Evolutionary conservation across 1,140 invertebrate genomes (phyloP), one percentile per base, ranked within the genome.

Genomic region (Meloidogyne chitwoodi): DNA sequence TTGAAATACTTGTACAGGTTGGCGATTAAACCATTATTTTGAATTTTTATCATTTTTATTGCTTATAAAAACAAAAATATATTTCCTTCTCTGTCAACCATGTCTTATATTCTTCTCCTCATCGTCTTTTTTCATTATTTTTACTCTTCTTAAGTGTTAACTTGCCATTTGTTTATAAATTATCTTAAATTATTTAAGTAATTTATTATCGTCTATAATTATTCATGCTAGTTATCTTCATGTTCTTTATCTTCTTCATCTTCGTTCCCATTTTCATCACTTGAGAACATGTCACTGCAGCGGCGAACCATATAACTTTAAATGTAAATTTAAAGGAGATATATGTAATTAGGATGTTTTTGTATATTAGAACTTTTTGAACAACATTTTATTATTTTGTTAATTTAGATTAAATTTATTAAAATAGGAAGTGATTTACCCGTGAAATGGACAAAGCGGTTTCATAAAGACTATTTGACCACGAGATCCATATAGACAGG

Each of bases 391-490:
- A 63, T 63, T 22, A 6, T 26, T 11, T 22, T n/a, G 56, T 62
- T 62, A 24, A 62, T 19, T 63, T 22, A 63, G 61, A 0, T 63
- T 63, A 22, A 63, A 64, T 64, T 0, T 22, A n/a, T n/a, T 64
- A 24, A 27, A 64, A 8, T 24, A 64, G 11, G 6, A 11, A 64
- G 6, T 64, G 3, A 64, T 64, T 64, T 77, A 85, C 29, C 85
- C 85, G 29, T 86, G 85, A 34, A 87, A 86, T 22, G 85, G 85
- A 76, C 85, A 86, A 26, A 86, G 64, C 14, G 81, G 83, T 48
- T 83, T 87, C 85, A 86, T 86, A 19, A 78, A 73, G n/a, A 76
- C 79, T 27, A 86, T 84, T 8, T 77, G 44, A 4, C 85, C 85
- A 19, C 65, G 69, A 5, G 72, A 76, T 68, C 87, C 76, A 66